phyloP scores from a whole-genome alignment of 2,113 vertebrate genomes.

The Sinocyclocheilus rhinocerous region DNA sequence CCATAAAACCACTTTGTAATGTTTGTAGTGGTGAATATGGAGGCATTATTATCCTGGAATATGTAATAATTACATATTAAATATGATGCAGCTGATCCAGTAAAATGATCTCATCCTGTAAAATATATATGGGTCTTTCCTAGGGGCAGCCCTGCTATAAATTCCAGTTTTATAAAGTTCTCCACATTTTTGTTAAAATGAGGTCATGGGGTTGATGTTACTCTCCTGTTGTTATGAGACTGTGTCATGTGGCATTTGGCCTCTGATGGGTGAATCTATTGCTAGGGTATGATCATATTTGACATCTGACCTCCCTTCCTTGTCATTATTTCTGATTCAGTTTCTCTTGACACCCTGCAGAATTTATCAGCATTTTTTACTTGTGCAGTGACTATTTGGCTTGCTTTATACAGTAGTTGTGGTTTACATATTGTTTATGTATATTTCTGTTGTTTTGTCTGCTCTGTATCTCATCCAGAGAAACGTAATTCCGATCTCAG shows the following conservation, averaged over 20 bases:
- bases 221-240: neutral
- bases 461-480: neutral
- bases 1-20: neutral
- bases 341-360: neutral
- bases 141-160: neutral
- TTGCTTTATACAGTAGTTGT: neutral
- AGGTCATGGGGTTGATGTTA: neutral
- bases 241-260: slow-evolving; percentile 17
- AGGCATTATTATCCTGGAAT: neutral
- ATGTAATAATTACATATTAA: slow-evolving; percentile 4
- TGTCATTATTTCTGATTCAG: neutral
- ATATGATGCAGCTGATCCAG: neutral
- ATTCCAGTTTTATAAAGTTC: slow-evolving; percentile 5
- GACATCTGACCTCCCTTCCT: neutral
- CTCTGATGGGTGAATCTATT: neutral
- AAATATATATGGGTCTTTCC: neutral
- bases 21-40: neutral
- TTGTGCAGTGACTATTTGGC: neutral
- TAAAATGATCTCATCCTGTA: slow-evolving; percentile 10
- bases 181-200: neutral
- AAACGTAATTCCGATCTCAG: neutral
- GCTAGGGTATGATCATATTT: neutral
- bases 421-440: neutral
- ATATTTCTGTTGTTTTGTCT: neutral
- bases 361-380: neutral